Conservation (phyloP, 1,140 invertebrate species). For the Drusus annulatus region DNA sequence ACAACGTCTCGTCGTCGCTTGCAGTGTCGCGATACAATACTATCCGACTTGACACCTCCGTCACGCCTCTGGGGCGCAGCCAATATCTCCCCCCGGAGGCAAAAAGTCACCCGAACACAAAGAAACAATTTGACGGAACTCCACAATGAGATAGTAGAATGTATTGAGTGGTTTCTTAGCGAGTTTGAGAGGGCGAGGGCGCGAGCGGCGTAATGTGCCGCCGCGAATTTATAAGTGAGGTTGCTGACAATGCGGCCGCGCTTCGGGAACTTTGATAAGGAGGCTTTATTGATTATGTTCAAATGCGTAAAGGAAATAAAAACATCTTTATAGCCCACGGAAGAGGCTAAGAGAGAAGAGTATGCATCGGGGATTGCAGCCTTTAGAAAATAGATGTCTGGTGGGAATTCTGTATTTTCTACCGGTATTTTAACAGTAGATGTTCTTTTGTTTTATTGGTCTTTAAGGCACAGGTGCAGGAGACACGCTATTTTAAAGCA, state of each 20-base stretch:
- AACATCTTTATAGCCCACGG: neutral
- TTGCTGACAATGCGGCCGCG: neutral
- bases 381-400: too few species aligned
- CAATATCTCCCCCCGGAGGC: conserved; percentile 28
- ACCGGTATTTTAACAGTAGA: too few species aligned
- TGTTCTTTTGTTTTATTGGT: too few species aligned
- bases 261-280: neutral
- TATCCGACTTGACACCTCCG: conserved; percentile 54
- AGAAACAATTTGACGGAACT: conserved; percentile 40
- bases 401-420: too few species aligned
- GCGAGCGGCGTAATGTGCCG: neutral
- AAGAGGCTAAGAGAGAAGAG: neutral
- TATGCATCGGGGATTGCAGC: too few species aligned
- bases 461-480: too few species aligned
- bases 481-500: too few species aligned
- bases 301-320: conserved; percentile 1
- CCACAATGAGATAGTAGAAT: conserved; percentile 30
- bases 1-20: conserved; percentile 57
- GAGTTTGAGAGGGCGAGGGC: neutral
- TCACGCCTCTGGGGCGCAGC: conserved; percentile 48
- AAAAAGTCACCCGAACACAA: conserved; percentile 34
- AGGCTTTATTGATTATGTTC: too few species aligned
- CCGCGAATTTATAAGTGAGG: neutral
- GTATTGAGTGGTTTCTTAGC: conserved; percentile 30
- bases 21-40: conserved; percentile 57